A percentile compares a stretch with the other conserved stretches of the same genome.
These are phyloP conservation scores for Pseudocheirus occidentalis DNA, from an alignment of 2,797 vertebrate genomes.

Conservation along the genomic window DNA sequence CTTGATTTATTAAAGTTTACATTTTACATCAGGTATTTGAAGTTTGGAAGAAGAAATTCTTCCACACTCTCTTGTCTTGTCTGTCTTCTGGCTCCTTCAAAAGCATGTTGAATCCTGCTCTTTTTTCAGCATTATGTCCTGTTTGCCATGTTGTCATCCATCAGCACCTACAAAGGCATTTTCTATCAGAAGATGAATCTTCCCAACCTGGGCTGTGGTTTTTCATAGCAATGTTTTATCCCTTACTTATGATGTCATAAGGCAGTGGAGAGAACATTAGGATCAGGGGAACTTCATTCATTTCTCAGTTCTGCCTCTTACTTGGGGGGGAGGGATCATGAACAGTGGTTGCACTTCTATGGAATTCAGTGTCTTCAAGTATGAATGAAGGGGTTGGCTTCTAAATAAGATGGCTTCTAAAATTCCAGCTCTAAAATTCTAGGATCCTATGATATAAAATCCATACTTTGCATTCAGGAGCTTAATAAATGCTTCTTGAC, in stretches of 20 bases:
- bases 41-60: constrained; percentile 5
- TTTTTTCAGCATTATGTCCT: constrained; percentile 8
- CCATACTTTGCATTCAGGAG: neutral
- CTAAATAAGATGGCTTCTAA: neutral
- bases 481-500: neutral
- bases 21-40: constrained; percentile 47
- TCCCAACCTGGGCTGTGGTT: neutral
- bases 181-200: neutral
- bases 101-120: constrained; percentile 5
- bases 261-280: neutral
- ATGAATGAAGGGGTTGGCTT: neutral
- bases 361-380: neutral
- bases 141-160: neutral
- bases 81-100: neutral
- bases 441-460: neutral
- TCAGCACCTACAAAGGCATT: neutral
- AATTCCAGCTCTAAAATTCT: neutral
- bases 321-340: too few species aligned
- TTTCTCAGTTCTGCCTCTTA: too few species aligned
- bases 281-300: neutral
- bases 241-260: neutral
- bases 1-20: constrained; percentile 48
- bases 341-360: neutral
- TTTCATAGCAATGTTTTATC: neutral
- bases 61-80: constrained; percentile 39